Evolutionary conservation across 1,140 invertebrate species (phyloP).

Genomic region (Drosophila hydei): DNA sequence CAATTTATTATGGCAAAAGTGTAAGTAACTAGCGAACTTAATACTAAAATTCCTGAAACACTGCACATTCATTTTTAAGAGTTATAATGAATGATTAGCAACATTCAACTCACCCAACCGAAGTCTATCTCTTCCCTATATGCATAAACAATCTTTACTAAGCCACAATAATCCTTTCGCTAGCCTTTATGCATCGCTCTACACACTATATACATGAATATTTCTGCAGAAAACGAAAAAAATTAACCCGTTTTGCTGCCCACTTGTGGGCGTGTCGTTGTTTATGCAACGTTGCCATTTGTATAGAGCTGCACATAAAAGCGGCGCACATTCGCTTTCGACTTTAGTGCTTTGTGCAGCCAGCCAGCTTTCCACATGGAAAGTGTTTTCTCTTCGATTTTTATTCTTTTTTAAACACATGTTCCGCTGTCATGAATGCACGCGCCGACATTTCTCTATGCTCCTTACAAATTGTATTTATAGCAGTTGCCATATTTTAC

Average conservation of each 20-base stretch:
- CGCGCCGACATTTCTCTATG: constrained; percentile 46
- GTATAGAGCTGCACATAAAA: constrained; percentile 15
- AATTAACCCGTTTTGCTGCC: background rate
- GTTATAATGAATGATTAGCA: no score
- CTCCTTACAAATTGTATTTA: constrained; percentile 76
- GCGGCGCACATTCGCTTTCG: constrained; percentile 9
- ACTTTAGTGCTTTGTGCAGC: constrained; percentile 10
- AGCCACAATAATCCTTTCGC: background rate
- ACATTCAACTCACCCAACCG: no score
- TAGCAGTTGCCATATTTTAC: constrained; percentile 67
- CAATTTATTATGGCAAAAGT: no score
- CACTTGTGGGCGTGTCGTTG: background rate
- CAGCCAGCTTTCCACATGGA: constrained; percentile 11
- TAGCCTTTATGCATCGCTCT: background rate
- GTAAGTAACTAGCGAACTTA: no score
- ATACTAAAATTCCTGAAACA: no score
- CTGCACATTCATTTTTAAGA: no score
- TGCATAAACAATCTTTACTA: background rate
- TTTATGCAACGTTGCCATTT: background rate
- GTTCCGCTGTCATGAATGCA: constrained; percentile 53
- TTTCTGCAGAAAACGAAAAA: background rate
- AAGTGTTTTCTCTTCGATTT: constrained; percentile 6
- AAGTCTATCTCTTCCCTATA: no score
- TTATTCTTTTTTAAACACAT: constrained; percentile 27
- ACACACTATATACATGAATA: background rate